Percentiles rank a stretch among this genome's conserved stretches.
phyloP scores from a whole-genome alignment of 1,140 invertebrate genomes.

The Macrobrachium rosenbergii region DNA sequence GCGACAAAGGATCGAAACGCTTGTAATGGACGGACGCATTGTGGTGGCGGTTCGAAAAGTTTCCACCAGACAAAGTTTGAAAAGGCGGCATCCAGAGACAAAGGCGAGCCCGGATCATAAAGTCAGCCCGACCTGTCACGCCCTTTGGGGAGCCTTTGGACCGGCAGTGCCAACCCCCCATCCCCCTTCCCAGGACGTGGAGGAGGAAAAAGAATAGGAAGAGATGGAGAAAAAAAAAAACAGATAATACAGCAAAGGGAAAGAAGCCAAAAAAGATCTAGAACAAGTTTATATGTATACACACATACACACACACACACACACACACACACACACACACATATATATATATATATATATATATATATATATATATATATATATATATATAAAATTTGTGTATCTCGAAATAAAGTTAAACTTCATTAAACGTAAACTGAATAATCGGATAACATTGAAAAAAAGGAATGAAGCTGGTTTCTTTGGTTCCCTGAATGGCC shows the following conservation, averaged over 20 bases:
- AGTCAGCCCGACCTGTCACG: constrained; percentile 23
- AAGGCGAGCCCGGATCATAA: constrained; percentile 10
- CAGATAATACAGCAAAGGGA: too few relatives aligned
- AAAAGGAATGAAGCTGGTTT: too few relatives aligned
- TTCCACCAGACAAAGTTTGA: constrained; percentile 29
- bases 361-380: constrained; percentile 15
- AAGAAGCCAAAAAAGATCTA: too few relatives aligned
- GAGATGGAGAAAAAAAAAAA: too few relatives aligned
- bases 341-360: constrained; percentile 22
- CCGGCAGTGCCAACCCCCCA: too few relatives aligned
- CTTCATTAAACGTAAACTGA: too few relatives aligned
- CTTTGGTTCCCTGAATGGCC: too few relatives aligned
- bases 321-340: background rate
- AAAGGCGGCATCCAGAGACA: constrained; percentile 15
- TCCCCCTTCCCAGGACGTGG: too few relatives aligned
- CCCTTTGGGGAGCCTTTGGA: background rate
- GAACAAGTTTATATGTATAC: background rate
- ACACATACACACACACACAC: background rate
- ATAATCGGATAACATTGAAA: too few relatives aligned
- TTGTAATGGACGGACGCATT: constrained; percentile 27
- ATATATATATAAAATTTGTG: background rate
- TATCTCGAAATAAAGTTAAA: too few relatives aligned
- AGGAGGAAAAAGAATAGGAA: too few relatives aligned
- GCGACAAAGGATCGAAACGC: constrained; percentile 27
- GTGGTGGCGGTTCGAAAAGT: constrained; percentile 7